A percentile compares a stretch with the other conserved stretches of the same genome.
phyloP scores from a whole-genome alignment of 2,888 invertebrate genomes.

The Euzetes globulus region DNA sequence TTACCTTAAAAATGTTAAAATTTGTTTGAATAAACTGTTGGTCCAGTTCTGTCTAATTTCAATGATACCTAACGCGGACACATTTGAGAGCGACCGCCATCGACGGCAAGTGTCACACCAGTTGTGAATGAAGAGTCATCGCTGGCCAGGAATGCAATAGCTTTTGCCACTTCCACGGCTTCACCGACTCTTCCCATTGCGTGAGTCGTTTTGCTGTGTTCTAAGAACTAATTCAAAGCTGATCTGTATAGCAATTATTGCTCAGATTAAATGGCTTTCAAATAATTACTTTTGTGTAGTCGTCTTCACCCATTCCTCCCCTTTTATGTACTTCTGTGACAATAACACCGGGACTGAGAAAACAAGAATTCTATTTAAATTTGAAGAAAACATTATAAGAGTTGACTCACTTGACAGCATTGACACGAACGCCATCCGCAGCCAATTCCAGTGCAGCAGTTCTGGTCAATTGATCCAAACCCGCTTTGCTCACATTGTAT shows the following conservation, averaged over 20 bases:
- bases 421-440: constrained; percentile 49
- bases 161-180: constrained; percentile 74
- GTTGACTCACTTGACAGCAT: constrained; percentile 53
- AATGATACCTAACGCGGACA: constrained; percentile 73
- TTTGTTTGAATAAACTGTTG: too few species aligned
- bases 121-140: constrained; percentile 78
- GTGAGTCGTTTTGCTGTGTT: constrained; percentile 77
- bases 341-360: constrained; percentile 87
- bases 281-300: constrained; percentile 70
- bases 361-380: too few species aligned
- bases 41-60: not conserved
- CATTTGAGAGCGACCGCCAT: constrained; percentile 90
- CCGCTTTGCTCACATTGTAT: constrained; percentile 82
- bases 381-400: too few species aligned
- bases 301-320: constrained; percentile 72
- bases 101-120: constrained; percentile 78
- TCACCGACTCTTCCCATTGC: constrained; percentile 73
- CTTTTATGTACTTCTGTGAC: constrained; percentile 77
- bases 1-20: too few species aligned
- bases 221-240: constrained; percentile 61
- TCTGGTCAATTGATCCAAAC: constrained; percentile 82
- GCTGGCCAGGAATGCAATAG: constrained; percentile 85
- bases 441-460: constrained; percentile 68
- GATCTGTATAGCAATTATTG: constrained; percentile 42
- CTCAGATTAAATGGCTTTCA: too few species aligned